Percentiles rank a stretch among this genome's conserved stretches.
These are phyloP conservation scores for Baryphthengus martii DNA, from an alignment of 2,113 vertebrate species.

Conservation along the genomic window DNA sequence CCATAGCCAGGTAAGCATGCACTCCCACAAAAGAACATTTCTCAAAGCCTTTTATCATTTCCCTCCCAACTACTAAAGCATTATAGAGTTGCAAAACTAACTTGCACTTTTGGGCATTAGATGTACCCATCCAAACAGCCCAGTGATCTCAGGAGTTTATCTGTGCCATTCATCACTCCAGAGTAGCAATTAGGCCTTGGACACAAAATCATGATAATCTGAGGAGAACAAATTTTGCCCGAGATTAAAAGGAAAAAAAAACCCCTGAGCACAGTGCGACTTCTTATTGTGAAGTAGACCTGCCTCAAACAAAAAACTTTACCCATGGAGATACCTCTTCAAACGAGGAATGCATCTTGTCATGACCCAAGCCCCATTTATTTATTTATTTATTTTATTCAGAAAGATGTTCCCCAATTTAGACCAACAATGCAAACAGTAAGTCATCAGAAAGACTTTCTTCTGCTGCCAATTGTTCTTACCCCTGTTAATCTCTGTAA, in stretches of 20 bases:
- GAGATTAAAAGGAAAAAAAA: background rate
- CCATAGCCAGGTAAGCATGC: background rate
- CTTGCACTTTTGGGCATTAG: background rate
- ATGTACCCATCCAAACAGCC: background rate
- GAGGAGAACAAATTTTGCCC: background rate
- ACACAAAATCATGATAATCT: accelerated
- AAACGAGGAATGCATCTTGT: background rate
- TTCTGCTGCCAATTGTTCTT: background rate
- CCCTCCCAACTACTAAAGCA: background rate
- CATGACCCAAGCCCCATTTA: background rate
- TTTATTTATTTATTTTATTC: too few species aligned
- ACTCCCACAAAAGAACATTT: background rate
- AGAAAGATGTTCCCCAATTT: background rate
- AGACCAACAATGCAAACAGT: background rate
- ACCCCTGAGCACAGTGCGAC: background rate
- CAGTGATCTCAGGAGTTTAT: background rate
- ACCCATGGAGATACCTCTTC: background rate
- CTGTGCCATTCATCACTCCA: background rate
- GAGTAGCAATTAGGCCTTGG: background rate
- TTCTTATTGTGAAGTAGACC: background rate
- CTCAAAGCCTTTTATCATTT: background rate
- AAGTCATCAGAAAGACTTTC: background rate
- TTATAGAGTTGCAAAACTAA: background rate
- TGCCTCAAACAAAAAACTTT: background rate
- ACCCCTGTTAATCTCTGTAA: background rate